These are phyloP conservation scores for Scarus forsteni DNA, from an alignment of 2,797 vertebrate species.

Conservation along the genomic window DNA sequence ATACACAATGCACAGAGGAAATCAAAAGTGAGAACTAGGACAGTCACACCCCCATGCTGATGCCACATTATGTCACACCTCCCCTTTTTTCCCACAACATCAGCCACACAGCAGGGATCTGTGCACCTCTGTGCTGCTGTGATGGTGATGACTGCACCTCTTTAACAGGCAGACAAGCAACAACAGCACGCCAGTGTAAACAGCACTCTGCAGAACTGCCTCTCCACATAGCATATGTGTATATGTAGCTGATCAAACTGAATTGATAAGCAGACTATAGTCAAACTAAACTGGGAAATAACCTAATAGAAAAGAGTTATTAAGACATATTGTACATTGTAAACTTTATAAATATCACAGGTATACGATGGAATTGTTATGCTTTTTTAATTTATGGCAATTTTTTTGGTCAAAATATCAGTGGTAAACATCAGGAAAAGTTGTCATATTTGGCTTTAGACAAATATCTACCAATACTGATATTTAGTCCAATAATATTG, in stretches of 20 bases:
- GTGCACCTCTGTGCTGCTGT: constrained; percentile 7
- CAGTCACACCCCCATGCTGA: constrained; percentile 26
- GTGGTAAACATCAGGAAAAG: no score
- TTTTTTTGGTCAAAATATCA: no score
- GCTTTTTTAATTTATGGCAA: no score
- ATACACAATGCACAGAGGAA: constrained; percentile 3
- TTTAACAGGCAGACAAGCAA: constrained; percentile 28
- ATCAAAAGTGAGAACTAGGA: constrained; percentile 41
- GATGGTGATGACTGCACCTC: constrained; percentile 43
- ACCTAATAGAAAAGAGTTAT: no score
- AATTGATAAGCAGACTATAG: not conserved
- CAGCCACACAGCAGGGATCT: constrained; percentile 42
- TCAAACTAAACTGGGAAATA: not conserved
- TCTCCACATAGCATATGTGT: constrained; percentile 13
- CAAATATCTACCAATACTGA: no score
- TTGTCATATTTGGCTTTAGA: no score
- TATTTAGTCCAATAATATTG: no score
- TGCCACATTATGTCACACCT: constrained; percentile 52
- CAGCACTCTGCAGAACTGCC: constrained; percentile 15
- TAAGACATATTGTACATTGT: no score
- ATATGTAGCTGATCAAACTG: no score
- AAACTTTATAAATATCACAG: no score
- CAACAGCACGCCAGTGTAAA: constrained; percentile 5
- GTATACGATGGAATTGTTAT: no score
- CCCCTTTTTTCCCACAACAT: constrained; percentile 46